Evolutionary conservation across 1,140 invertebrate species (phyloP), one percentile per base, ranked within the genome.

Genomic region (Drosophila quadrilineata): DNA sequence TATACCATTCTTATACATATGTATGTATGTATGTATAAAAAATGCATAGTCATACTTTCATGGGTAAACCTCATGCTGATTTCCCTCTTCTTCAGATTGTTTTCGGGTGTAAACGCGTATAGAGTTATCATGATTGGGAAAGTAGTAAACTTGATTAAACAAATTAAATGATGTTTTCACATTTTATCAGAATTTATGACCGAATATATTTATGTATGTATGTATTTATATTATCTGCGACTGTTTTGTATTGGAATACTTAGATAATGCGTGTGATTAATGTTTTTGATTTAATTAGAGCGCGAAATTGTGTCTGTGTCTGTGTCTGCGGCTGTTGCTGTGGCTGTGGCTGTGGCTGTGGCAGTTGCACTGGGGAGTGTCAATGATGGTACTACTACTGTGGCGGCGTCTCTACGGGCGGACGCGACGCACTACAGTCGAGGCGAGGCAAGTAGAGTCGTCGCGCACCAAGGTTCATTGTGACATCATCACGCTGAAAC

Each of bases 261-360:
- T 50, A 59, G 73, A 84, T 73, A 82, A 82, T 84, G 77, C 57
- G 75, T 54, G 52, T 70, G 67, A 77, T 84, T 75, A 77, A 68
- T 76, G 68, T 69, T 64, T 65, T 59, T 82, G 75, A 68, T 80
- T 69, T 72, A 75, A 80, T 80, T 71, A 70, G 53, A 52, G 56
- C 66, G 67, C 52, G 35, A 56, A 40, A 69, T 49, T 57, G 36
- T 71, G 50, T 60, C 66, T 22, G n/a, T n/a, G n/a, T n/a, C n/a
- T n/a, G n/a, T n/a, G n/a, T n/a, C n/a, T n/a, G n/a, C n/a, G n/a
- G n/a, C n/a, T n/a, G n/a, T n/a, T n/a, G n/a, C n/a, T n/a, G n/a
- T n/a, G n/a, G n/a, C n/a, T n/a, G n/a, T n/a, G n/a, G n/a, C n/a
- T n/a, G n/a, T n/a, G n/a, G n/a, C n/a, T 38, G 19, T 17, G 43